Evolutionary conservation across 53 echinoderm and acorn worm genomes (phyloP), one percentile per base, ranked within the genome.

Genomic region (Holothuria scabra): DNA sequence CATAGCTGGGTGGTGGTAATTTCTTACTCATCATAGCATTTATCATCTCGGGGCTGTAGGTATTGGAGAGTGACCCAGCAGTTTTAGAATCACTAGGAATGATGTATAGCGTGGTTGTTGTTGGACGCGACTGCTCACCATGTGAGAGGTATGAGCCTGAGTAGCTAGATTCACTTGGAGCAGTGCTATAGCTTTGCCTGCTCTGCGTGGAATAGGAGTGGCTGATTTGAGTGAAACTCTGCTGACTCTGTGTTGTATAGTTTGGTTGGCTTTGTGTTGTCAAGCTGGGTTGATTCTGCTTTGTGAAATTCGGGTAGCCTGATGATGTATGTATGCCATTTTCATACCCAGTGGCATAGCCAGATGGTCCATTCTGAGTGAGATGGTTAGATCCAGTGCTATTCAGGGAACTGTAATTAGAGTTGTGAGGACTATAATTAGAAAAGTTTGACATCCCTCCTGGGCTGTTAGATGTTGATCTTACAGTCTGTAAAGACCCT

Each of bases 1-100:
- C 99, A 32, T 99, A 99, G 57, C 92, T 94, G 0, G 99, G 99
- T 24, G 99, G 99, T 16, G 99, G 99, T 67, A 89, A 88, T 12
- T 88, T 89, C 56, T 95, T 95, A 56, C 64, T 95, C 34, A 95
- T 91, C 91, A 94, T 88, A 37, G 90, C 92, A 63, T 71, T 81
- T 25, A 94, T 92, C 68, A 87, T 76, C 57, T 91, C 90, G 41
- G 60, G 85, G 72, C 88, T 86, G n/a, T 83, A 83, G 20, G 80
- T 83, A 41, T 61, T 74, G n/a, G 91, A 66, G 67, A 78, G 87
- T 28, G 86, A 87, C 0, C 66, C 21, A 30, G 44, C 44, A 28
- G 26, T 38, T 46, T 46, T 65, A 12, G 41, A 32, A 58, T 69
- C 72, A 60, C 52, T 32, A 12, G 82, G 63, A 46, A 65, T 65